Percentiles rank a stretch among this genome's conserved stretches.
Evolutionary conservation across 2,888 invertebrate genomes (phyloP).

Genomic region (Drosophila anomelani): DNA sequence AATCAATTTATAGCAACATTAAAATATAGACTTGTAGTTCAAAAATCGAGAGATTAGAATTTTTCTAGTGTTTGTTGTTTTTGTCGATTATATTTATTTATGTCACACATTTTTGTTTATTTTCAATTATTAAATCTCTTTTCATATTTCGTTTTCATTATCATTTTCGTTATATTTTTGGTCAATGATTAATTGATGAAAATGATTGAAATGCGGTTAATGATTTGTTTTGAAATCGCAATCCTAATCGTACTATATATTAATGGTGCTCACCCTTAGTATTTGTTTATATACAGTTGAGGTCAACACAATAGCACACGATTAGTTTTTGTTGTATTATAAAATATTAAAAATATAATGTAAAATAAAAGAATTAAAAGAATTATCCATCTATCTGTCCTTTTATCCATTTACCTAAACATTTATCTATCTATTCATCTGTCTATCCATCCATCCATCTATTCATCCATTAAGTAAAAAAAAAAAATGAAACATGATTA

Average conservation of each 20-base stretch:
- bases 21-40: neutral
- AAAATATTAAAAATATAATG: neutral
- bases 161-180: conserved; percentile 27
- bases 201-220: conserved; percentile 58
- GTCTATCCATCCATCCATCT: neutral
- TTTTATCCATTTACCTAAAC: neutral
- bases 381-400: neutral
- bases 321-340: neutral
- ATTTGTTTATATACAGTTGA: neutral
- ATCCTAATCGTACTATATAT: conserved; percentile 51
- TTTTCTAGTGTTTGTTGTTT: no score
- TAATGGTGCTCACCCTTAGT: conserved; percentile 2
- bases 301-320: neutral
- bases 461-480: no score
- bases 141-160: neutral
- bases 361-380: no score
- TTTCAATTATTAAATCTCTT: conserved; percentile 18
- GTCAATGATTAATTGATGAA: conserved; percentile 70
- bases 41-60: no score
- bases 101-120: conserved; percentile 5
- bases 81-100: neutral
- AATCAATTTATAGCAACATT: no score
- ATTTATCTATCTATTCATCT: neutral
- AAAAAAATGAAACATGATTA: neutral
- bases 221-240: conserved; percentile 45